Evolutionary conservation across 2,888 invertebrate genomes (phyloP).

Genomic region (Drosophila crucigera): DNA sequence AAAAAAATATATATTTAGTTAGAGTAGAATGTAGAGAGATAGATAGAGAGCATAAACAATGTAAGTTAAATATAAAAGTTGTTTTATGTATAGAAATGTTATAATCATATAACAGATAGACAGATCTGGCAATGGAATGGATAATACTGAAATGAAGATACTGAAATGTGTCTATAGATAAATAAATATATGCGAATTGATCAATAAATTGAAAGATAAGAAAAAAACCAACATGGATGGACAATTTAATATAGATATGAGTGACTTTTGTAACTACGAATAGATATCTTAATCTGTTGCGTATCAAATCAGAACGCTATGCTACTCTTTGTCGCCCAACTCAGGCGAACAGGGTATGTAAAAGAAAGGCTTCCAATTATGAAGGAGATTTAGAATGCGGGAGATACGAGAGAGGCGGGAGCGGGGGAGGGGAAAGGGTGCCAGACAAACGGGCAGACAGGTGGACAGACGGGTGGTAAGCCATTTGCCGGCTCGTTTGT

Average conservation of each 20-base stretch:
- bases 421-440: too few species aligned
- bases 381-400: background rate
- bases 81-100: background rate
- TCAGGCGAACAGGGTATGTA: constrained; percentile 19
- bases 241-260: background rate
- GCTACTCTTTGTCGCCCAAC: background rate
- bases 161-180: too few species aligned
- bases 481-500: constrained; percentile 59
- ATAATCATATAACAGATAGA: too few species aligned
- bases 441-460: constrained; percentile 1
- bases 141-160: background rate
- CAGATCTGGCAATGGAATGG: background rate
- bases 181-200: background rate
- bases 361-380: constrained; percentile 42
- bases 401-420: background rate
- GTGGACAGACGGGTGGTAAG: constrained; percentile 44
- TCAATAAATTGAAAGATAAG: background rate
- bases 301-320: background rate
- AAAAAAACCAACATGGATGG: background rate
- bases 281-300: background rate
- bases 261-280: background rate
- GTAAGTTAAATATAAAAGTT: background rate
- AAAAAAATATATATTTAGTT: background rate
- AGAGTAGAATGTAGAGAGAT: background rate
- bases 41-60: background rate